phyloP scores from a whole-genome alignment of 1,140 invertebrate species.

The Brachionus rubens region DNA sequence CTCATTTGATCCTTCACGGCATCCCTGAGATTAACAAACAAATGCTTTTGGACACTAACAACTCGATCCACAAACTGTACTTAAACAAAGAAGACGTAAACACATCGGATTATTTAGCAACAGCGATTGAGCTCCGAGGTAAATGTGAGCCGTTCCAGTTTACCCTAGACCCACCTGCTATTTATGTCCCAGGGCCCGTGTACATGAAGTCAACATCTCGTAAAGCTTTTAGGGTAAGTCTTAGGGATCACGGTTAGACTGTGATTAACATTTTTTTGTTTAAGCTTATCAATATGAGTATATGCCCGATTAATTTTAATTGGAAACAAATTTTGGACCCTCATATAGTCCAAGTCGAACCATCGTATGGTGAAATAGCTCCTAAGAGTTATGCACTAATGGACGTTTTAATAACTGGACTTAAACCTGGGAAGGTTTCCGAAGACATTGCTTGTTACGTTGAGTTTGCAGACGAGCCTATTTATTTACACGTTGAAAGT shows the following conservation, averaged over 20 bases:
- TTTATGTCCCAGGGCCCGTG: slow-evolving; percentile 53
- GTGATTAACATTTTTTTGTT: not conserved
- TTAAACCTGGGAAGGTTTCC: slow-evolving; percentile 53
- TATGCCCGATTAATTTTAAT: slow-evolving; percentile 56
- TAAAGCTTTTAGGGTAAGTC: slow-evolving; percentile 56
- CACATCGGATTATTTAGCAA: slow-evolving; percentile 47
- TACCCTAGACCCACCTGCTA: slow-evolving; percentile 56
- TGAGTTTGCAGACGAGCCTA: slow-evolving; percentile 55
- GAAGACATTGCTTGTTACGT: slow-evolving; percentile 56
- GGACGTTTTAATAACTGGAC: slow-evolving; percentile 56
- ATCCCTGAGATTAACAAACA: slow-evolving; percentile 50
- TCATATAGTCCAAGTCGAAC: slow-evolving; percentile 57
- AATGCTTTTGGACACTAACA: slow-evolving; percentile 14
- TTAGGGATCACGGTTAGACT: too few relatives aligned
- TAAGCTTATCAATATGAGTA: slow-evolving; percentile 59
- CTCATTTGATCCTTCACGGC: slow-evolving; percentile 56
- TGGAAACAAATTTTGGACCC: slow-evolving; percentile 54
- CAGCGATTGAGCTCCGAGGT: slow-evolving; percentile 57
- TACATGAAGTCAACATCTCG: slow-evolving; percentile 55
- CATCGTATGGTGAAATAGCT: slow-evolving; percentile 57
- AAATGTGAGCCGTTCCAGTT: slow-evolving; percentile 56
- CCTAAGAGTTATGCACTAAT: slow-evolving; percentile 49
- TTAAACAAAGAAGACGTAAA: slow-evolving; percentile 13
- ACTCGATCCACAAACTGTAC: not conserved
- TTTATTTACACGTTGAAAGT: slow-evolving; percentile 55